These are phyloP conservation scores for Acropternis orthonyx DNA, from an alignment of 2,797 vertebrate genomes.

Conservation along the genomic window DNA sequence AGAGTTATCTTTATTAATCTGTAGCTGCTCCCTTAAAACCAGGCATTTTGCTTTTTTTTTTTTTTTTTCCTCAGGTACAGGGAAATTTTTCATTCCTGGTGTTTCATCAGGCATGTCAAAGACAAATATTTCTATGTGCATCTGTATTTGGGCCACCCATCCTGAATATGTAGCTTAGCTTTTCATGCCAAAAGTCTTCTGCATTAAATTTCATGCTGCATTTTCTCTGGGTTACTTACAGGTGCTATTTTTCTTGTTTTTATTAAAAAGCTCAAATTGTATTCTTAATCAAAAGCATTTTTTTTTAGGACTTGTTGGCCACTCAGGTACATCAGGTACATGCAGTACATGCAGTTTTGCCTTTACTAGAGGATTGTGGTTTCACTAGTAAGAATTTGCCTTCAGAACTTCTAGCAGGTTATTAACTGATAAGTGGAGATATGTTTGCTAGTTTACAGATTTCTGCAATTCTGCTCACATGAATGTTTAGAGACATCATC, in stretches of 20 bases:
- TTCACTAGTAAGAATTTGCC: neutral
- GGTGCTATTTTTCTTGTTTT: neutral
- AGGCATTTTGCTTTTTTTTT: neutral
- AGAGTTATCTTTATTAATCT: neutral
- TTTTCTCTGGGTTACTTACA: conserved; percentile 35
- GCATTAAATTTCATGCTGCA: conserved; percentile 24
- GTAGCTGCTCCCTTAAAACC: conserved; percentile 11
- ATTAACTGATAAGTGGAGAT: neutral
- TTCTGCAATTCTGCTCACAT: neutral
- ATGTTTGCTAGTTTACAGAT: neutral
- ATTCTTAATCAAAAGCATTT: neutral
- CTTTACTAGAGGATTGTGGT: neutral
- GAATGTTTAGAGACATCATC: neutral
- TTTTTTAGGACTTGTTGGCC: neutral
- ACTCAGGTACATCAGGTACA: neutral
- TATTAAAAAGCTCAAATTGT: neutral
- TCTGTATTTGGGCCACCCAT: conserved; percentile 59
- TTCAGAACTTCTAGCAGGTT: neutral
- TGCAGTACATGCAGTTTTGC: neutral
- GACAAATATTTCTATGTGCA: conserved; percentile 59
- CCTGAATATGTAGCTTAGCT: neutral
- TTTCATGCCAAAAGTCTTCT: conserved; percentile 25
- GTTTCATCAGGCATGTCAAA: conserved; percentile 51
- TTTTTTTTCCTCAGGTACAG: neutral
- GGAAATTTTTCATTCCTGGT: conserved; percentile 49